A percentile compares a stretch with the other conserved stretches of the same genome.
These are phyloP conservation scores for Cosmia pyralina DNA, from an alignment of 2,888 invertebrate genomes.

Conservation along the genomic window DNA sequence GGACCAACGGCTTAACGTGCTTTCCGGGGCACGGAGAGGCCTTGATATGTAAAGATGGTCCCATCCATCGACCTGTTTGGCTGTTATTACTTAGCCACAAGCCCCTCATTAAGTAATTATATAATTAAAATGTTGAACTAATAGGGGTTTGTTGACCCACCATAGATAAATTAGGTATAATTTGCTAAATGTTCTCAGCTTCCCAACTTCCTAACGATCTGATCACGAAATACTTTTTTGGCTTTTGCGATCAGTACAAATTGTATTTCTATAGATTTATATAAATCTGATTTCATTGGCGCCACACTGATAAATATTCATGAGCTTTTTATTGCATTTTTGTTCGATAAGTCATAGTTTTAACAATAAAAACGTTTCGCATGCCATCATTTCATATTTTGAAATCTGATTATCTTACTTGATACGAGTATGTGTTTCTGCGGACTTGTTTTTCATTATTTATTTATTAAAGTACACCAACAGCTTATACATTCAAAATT, in stretches of 20 bases:
- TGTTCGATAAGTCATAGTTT: constrained; percentile 17
- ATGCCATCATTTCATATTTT: constrained; percentile 27
- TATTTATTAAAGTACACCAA: too few relatives aligned
- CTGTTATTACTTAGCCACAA: too few relatives aligned
- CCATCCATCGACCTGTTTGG: too few relatives aligned
- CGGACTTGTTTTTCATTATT: constrained; percentile 4
- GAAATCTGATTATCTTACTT: constrained; percentile 25
- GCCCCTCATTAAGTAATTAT: neutral
- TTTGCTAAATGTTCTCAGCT: constrained; percentile 9
- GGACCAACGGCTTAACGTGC: too few relatives aligned
- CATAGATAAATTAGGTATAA: constrained; percentile 16
- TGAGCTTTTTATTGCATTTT: constrained; percentile 25
- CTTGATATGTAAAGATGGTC: too few relatives aligned
- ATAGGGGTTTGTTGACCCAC: constrained; percentile 5
- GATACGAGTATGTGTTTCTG: neutral
- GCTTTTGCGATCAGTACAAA: neutral
- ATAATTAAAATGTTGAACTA: constrained; percentile 4
- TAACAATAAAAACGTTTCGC: constrained; percentile 30
- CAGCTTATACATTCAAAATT: too few relatives aligned
- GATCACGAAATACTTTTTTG: constrained; percentile 19
- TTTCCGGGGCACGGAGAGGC: too few relatives aligned
- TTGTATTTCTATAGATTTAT: neutral
- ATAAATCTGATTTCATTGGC: constrained; percentile 8
- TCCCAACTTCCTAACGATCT: constrained; percentile 18
- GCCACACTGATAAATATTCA: constrained; percentile 38